These are phyloP conservation scores for Nasonia giraulti DNA, from an alignment of 1,140 invertebrate species.

Conservation along the genomic window DNA sequence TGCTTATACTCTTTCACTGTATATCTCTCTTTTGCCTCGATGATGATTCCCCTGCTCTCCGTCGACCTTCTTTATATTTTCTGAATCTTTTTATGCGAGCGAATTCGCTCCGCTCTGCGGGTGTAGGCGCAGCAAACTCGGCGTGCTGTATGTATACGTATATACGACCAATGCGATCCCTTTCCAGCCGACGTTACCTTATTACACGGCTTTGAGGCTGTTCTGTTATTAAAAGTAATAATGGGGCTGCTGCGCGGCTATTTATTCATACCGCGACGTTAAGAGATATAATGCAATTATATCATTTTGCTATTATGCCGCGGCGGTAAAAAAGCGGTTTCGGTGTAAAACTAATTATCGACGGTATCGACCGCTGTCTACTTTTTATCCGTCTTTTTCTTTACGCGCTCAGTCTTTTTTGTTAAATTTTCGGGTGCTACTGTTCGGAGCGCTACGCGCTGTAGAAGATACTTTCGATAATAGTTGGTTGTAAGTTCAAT, in stretches of 20 bases:
- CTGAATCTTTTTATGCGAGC: constrained; percentile 46
- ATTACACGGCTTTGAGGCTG: constrained; percentile 39
- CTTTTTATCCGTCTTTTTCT: background rate
- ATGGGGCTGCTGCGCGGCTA: constrained; percentile 20
- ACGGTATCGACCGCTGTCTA: background rate
- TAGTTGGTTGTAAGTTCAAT: too few species aligned
- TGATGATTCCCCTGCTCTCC: constrained; percentile 48
- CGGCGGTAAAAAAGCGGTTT: background rate
- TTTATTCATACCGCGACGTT: constrained; percentile 28
- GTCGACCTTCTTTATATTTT: constrained; percentile 41
- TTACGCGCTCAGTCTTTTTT: background rate
- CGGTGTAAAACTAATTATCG: constrained; percentile 16
- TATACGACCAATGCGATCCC: constrained; percentile 5
- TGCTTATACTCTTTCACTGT: constrained; percentile 42
- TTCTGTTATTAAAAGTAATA: constrained; percentile 42
- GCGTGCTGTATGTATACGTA: background rate
- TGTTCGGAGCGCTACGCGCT: too few species aligned
- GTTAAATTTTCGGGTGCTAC: too few species aligned
- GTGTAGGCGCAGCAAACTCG: background rate
- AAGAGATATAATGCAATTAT: constrained; percentile 36
- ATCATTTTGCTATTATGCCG: constrained; percentile 24
- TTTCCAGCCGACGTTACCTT: constrained; percentile 15
- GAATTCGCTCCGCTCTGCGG: constrained; percentile 33
- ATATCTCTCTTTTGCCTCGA: constrained; percentile 45
- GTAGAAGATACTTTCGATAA: too few species aligned